Evolutionary conservation across 2,888 invertebrate genomes (phyloP).

Genomic region (Dryadula phaetusa): DNA sequence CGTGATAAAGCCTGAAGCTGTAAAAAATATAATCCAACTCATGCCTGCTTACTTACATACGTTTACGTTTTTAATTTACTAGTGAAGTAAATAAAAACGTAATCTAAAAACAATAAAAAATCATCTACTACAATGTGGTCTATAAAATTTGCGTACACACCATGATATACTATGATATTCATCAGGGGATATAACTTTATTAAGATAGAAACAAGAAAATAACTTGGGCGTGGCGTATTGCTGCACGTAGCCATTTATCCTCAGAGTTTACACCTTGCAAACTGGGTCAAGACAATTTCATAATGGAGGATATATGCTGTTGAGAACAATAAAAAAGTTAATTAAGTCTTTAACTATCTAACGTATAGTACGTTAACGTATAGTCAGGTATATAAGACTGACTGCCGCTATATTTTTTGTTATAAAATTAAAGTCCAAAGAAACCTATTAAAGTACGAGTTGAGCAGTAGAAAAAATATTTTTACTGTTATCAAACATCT

Average conservation of each 20-base stretch:
- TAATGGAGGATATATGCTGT: slow-evolving; percentile 25
- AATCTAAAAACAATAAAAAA: slow-evolving; percentile 6
- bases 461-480: not conserved
- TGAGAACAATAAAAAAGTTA: slow-evolving; percentile 27
- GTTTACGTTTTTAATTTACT: no score
- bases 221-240: slow-evolving; percentile 46
- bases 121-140: not conserved
- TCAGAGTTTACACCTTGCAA: slow-evolving; percentile 28
- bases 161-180: slow-evolving; percentile 41
- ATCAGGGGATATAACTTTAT: slow-evolving; percentile 49
- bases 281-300: slow-evolving; percentile 36
- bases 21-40: not conserved
- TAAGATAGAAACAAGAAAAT: slow-evolving; percentile 44
- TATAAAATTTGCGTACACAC: not conserved
- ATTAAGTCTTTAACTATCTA: slow-evolving; percentile 8
- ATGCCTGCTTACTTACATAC: not conserved
- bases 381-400: no score
- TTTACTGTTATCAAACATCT: slow-evolving; percentile 24
- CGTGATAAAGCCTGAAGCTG: no score
- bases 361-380: not conserved
- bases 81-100: not conserved
- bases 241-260: slow-evolving; percentile 23
- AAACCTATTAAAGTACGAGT: not conserved
- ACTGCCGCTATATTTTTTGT: not conserved
- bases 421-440: not conserved